phyloP scores from a whole-genome alignment of 2,113 vertebrate species.

The Uria lomvia region DNA sequence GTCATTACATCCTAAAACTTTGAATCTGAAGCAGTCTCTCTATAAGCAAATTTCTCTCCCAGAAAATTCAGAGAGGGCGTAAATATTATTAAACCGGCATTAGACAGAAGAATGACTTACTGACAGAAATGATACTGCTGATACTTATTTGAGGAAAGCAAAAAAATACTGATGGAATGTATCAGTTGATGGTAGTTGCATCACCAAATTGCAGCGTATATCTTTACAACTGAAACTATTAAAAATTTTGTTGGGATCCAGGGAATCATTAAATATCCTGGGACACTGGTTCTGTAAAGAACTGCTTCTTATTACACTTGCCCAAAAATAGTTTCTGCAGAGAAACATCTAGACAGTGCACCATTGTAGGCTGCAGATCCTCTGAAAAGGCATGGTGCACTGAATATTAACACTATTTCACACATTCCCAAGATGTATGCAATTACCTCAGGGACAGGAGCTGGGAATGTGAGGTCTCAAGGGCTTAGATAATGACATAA shows the following conservation, averaged over 20 bases:
- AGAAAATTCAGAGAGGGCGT: neutral
- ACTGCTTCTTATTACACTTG: neutral
- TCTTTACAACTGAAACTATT: neutral
- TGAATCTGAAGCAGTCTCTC: neutral
- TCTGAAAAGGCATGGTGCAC: slow-evolving; percentile 52
- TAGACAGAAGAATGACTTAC: neutral
- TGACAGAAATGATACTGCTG: neutral
- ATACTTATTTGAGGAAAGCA: neutral
- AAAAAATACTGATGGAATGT: neutral
- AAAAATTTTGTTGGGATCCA: neutral
- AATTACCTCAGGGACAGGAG: slow-evolving; percentile 75
- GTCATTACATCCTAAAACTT: neutral
- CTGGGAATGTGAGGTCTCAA: slow-evolving; percentile 73
- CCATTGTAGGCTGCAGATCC: slow-evolving; percentile 35
- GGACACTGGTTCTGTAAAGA: neutral
- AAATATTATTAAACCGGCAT: neutral
- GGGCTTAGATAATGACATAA: slow-evolving; percentile 82
- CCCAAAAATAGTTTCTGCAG: slow-evolving; percentile 20
- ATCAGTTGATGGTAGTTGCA: neutral
- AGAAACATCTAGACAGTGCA: slow-evolving; percentile 40
- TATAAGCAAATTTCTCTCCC: neutral
- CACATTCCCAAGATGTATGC: slow-evolving; percentile 74
- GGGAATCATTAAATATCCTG: neutral
- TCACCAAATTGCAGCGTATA: neutral
- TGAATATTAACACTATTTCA: slow-evolving; percentile 74